Base-by-base conservation (phyloP, 1,140 invertebrate species). In the Lamellibrachia luymesi region DNA sequence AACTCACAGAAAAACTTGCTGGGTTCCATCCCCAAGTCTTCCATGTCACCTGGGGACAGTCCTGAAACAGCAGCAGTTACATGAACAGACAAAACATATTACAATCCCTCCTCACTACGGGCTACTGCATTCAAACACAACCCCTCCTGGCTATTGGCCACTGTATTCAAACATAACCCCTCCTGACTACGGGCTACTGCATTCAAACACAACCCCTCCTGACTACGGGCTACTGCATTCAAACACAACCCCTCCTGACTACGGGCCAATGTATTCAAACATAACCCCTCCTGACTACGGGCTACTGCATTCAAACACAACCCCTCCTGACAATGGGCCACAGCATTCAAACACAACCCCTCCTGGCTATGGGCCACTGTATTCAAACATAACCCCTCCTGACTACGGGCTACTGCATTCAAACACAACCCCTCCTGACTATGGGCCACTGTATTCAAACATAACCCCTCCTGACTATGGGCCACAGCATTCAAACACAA, bases 1-100 rank as follows among this genome's bases (percentile, higher is more conserved):
- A 97, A 94, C 93, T 96, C 96, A 13, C 95, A 95, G 95, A 97
- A 97, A 94, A 97, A 96, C 94, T 97, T 97, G 93, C 95, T 94
- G 5, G 97, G 96, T 93, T 97, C 96, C 94, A 97, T 96, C 13
- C 64, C 64, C 13, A 80, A 22, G 64, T 80, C 64, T 4, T 80
- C 64, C 64, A 80, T 80, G 64, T 80, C 64, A 80, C 64, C 64
- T 2, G 64, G 64, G 2, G 64, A 80, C 64, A 80, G 25, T 22
- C 64, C 64, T 80, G 17, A 10, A 80, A 80, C 64, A 80, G 25
- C 64, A 80, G 64, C 7, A 4, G 17, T 22, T 17, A 6, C 52
- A 56, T 56, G 64, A 17, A 17, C 2, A 80, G 38, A 38, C 38
- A 38, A 38, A 38, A 38, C 38, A 38, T 38, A 38, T 38, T 38